A percentile compares a stretch with the other conserved stretches of the same genome.
Evolutionary conservation across 2,797 vertebrate genomes (phyloP).

Genomic region (Paramormyrops hopkinsi): DNA sequence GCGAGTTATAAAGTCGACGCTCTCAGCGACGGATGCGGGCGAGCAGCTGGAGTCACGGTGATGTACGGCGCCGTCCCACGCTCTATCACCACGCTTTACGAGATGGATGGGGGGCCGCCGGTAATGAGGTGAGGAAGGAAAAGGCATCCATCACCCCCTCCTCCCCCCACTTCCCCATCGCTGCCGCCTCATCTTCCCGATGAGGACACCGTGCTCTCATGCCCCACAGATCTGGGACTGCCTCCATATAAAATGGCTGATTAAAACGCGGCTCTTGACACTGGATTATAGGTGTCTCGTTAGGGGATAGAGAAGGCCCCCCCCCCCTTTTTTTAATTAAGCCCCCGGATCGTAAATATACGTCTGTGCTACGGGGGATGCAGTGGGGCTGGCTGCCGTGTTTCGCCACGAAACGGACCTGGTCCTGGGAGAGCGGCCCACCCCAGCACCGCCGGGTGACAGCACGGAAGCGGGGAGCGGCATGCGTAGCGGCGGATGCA

Average conservation of each 20-base stretch:
- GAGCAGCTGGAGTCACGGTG: conserved; percentile 67
- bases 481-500: background rate
- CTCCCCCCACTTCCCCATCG: background rate
- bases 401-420: background rate
- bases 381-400: background rate
- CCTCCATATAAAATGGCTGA: conserved; percentile 65
- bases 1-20: conserved; percentile 65
- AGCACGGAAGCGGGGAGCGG: too few relatives aligned
- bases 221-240: conserved; percentile 70
- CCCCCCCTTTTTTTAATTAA: conserved; percentile 66
- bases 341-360: conserved; percentile 62
- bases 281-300: conserved; percentile 64
- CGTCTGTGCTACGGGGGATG: conserved; percentile 34
- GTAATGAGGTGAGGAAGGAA: conserved; percentile 79
- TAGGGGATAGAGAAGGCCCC: conserved; percentile 60
- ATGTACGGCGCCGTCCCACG: conserved; percentile 68
- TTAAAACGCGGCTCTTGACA: conserved; percentile 64
- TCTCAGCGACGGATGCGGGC: conserved; percentile 69
- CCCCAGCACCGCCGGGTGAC: too few relatives aligned
- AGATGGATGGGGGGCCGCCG: conserved; percentile 76
- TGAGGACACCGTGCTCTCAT: conserved; percentile 68
- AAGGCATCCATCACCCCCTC: conserved; percentile 72
- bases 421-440: background rate
- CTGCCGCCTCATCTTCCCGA: conserved; percentile 58
- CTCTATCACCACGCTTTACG: conserved; percentile 76